Evolutionary conservation across 2,888 invertebrate genomes (phyloP), one percentile per base, ranked within the genome.

Genomic region (Metalampra italica): DNA sequence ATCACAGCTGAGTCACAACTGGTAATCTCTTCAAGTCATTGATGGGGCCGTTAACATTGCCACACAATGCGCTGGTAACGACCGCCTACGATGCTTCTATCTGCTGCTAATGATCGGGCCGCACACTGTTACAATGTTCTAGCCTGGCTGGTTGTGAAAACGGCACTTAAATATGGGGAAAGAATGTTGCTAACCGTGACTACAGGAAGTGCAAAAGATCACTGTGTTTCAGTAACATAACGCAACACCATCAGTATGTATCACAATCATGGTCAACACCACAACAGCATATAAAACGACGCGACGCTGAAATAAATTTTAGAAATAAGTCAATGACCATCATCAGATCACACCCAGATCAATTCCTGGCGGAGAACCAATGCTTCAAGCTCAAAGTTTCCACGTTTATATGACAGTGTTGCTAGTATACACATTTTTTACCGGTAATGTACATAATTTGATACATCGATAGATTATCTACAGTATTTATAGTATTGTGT

Each of bases 11-110:
- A 68, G 49, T 74, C 64, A 66, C 51, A 38, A 30, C 30, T 37
- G 3, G 5, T 39, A 47, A 41, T 50, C 49, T 48, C 41, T 22
- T 12, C 51, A 55, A 52, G 57, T 59, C 62, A 61, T 60, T 55
- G 59, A 63, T 49, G 59, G 60, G 60, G 57, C 59, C 67, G 59
- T 68, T 68, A 67, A 65, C 68, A 59, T 68, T 59, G 59, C 50
- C 51, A 47, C 52, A 62, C 62, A 60, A 60, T 60, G 56, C 54
- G 56, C 56, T 57, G 56, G 57, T 62, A 57, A 55, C 47, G 49
- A 56, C 55, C 54, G 51, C 59, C 59, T 45, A 56, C 56, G 47
- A 52, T 41, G 50, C 52, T 52, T 49, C 49, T 49, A 52, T 53
- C 49, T 49, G 50, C 52, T 52, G 54, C 51, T 43, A 41, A 46